phyloP scores from a whole-genome alignment of 1,140 invertebrate genomes.

The Stegodyphus mimosarum region DNA sequence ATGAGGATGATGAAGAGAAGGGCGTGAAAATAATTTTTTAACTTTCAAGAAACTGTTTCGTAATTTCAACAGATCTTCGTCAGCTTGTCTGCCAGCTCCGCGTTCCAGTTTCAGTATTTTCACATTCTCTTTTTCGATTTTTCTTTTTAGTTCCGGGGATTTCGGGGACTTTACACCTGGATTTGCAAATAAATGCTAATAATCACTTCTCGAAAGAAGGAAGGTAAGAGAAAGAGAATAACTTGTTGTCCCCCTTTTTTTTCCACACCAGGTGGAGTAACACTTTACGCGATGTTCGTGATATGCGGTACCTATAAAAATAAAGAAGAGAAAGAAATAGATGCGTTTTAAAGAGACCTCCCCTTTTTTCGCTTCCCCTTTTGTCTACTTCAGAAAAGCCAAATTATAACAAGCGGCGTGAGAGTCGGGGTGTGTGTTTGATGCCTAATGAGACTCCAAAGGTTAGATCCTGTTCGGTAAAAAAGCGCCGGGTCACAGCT shows the following conservation, averaged over 20 bases:
- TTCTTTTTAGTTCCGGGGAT: conserved; percentile 17
- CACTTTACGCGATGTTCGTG: conserved; percentile 52
- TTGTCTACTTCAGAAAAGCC: background rate
- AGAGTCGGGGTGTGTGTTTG: background rate
- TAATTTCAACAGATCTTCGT: too few species aligned
- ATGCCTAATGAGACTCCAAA: conserved; percentile 36
- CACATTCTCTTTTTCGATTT: background rate
- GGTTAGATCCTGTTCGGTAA: conserved; percentile 35
- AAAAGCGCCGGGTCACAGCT: conserved; percentile 2
- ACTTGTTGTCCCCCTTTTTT: background rate
- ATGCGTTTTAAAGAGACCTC: conserved; percentile 6
- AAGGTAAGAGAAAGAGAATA: background rate
- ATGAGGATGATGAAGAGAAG: too few species aligned
- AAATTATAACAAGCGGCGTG: conserved; percentile 26
- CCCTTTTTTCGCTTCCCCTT: background rate
- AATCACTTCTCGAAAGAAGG: conserved; percentile 6
- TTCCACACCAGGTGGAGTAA: conserved; percentile 37
- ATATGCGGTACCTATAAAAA: conserved; percentile 36
- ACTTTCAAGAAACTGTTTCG: too few species aligned
- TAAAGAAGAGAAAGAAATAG: conserved; percentile 25
- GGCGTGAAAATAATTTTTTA: too few species aligned
- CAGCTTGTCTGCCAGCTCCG: too few species aligned
- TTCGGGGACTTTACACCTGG: conserved; percentile 30
- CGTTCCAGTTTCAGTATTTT: background rate
- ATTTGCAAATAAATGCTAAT: conserved; percentile 47